These are phyloP conservation scores for Plestiodon gilberti DNA, from an alignment of 2,113 vertebrate species.

Conservation along the genomic window DNA sequence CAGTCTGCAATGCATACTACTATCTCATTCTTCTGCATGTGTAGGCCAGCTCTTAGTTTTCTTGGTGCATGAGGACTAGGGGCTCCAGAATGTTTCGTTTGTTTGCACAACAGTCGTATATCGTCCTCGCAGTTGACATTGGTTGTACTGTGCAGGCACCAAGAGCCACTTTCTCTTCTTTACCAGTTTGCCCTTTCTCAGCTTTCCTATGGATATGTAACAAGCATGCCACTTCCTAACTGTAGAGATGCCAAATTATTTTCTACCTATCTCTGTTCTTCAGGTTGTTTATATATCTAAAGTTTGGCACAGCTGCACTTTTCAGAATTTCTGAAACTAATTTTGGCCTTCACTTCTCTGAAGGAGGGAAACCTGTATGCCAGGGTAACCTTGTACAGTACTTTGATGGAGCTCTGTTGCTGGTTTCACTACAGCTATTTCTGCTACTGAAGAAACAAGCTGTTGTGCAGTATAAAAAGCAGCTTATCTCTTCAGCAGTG, in stretches of 20 bases:
- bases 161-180: slow-evolving; percentile 51
- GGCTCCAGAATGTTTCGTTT: not conserved
- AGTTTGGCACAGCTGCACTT: slow-evolving; percentile 35
- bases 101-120: not conserved
- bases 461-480: not conserved
- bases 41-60: not conserved
- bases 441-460: not conserved
- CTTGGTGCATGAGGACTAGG: not conserved
- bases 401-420: not conserved
- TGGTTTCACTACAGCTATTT: not conserved
- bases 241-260: not conserved
- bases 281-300: slow-evolving; percentile 1
- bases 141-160: slow-evolving; percentile 6
- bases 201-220: slow-evolving; percentile 38
- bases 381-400: not conserved
- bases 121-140: not conserved
- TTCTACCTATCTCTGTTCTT: slow-evolving; percentile 17
- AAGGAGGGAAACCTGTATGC: not conserved
- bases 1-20: no score
- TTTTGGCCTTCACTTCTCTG: not conserved
- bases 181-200: slow-evolving; percentile 33
- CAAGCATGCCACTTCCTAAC: slow-evolving; percentile 36
- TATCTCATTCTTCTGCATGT: no score
- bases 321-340: slow-evolving; percentile 12
- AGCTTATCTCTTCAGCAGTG: not conserved